Conservation (phyloP, 2,888 invertebrate species). For the Trichopoda pennipes region DNA sequence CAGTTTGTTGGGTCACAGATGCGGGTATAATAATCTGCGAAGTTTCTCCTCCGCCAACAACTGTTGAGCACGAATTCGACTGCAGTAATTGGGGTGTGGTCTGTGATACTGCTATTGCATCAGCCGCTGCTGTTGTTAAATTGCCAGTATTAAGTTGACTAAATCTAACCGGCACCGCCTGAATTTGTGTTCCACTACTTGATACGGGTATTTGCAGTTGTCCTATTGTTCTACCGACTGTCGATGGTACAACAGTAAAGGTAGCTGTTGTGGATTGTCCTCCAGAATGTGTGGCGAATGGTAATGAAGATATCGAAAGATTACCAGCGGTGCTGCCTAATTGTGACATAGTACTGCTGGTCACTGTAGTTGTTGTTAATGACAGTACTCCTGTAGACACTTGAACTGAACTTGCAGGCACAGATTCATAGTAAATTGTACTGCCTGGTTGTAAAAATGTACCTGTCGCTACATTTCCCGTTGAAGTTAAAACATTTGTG, state of each 20-base stretch:
- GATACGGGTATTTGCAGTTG: constrained; percentile 77
- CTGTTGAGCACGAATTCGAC: constrained; percentile 20
- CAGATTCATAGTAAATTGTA: constrained; percentile 80
- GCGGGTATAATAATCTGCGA: constrained; percentile 69
- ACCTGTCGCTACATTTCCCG: constrained; percentile 69
- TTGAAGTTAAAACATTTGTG: constrained; percentile 68
- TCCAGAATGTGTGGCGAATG: constrained; percentile 74
- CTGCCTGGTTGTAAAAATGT: constrained; percentile 77
- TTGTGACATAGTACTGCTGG: constrained; percentile 76
- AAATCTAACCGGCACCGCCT: constrained; percentile 76
- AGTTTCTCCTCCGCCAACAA: constrained; percentile 31
- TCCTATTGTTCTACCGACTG: constrained; percentile 75
- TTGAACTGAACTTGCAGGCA: constrained; percentile 77
- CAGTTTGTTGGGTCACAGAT: constrained; percentile 43
- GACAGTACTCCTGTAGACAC: constrained; percentile 79
- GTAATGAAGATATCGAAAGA: constrained; percentile 76
- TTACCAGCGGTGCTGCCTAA: constrained; percentile 71
- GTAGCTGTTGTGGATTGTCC: constrained; percentile 77
- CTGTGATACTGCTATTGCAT: constrained; percentile 61
- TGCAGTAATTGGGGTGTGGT: constrained; percentile 65
- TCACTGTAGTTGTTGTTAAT: constrained; percentile 78
- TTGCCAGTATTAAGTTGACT: constrained; percentile 73
- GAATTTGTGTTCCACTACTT: constrained; percentile 73
- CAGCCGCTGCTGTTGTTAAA: constrained; percentile 47
- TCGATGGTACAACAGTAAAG: constrained; percentile 79